Base-by-base conservation (phyloP, 2,113 vertebrate genomes). In the Sylvilagus bachmani region DNA sequence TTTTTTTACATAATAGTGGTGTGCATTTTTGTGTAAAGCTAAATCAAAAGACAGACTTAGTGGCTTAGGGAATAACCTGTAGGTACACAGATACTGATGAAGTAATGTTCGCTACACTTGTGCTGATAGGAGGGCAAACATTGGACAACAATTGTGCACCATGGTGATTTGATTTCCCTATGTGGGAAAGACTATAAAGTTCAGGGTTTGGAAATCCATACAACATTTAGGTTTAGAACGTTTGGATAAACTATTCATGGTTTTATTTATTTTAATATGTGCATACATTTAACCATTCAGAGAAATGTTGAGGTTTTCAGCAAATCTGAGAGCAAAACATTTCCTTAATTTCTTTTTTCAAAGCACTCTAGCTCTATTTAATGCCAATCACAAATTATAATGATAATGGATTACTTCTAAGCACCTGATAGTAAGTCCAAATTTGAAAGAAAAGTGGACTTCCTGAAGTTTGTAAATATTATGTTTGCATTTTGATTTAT, bases 1-100 rank as follows among this genome's bases (percentile, higher is more conserved):
- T 96, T 69, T 29, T 96, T 97, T 69, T 67, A 77, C 49, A 58
- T 84, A 70, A 33, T 62, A 88, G 81, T 29, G 24, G n/a, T 80
- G 5, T 94, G 33, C 0, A 0, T 93, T 93, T 62, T n/a, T 1
- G 16, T 73, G 84, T 97, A 90, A 93, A 96, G 49, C 55, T 90
- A 83, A 75, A 79, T 91, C 62, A 77, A 71, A 96, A 80, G 36
- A 44, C 24, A 66, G 27, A 5, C 33, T 1, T 29, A 78, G 66
- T 38, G 81, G 31, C 24, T 80, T 61, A 73, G 49, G 49, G 66
- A 88, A 55, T 25, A 73, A 24, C 10, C 5, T 36, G 19, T 49
- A 71, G 74, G 82, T 0, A 0, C 7, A 62, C 53, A 29, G 10
- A 3, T 27, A 96, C 64, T 93, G 25, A 27, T 92, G 73, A 61